These are phyloP conservation scores for Varanus komodoensis DNA, from an alignment of 2,113 vertebrate genomes.

Conservation along the genomic window DNA sequence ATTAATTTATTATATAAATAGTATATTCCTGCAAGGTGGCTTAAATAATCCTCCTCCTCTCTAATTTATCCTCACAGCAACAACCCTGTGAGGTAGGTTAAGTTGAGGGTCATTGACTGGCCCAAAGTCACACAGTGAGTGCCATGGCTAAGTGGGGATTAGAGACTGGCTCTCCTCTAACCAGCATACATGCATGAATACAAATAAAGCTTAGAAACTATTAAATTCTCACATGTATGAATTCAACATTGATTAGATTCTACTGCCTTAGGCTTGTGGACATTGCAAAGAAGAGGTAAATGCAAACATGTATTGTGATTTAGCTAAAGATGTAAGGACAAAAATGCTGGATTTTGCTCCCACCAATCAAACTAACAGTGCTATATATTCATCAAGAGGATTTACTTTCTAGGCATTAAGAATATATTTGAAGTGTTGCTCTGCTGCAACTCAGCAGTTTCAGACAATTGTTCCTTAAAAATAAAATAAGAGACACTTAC, in stretches of 20 bases:
- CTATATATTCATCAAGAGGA: background rate
- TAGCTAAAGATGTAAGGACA: background rate
- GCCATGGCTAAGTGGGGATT: too few relatives aligned
- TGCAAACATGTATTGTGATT: background rate
- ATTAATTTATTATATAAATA: too few relatives aligned
- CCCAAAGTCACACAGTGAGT: too few relatives aligned
- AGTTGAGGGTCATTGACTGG: too few relatives aligned
- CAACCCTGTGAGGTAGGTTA: too few relatives aligned
- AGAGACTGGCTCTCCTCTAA: too few relatives aligned
- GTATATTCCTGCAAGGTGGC: too few relatives aligned
- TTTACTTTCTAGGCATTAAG: background rate
- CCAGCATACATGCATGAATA: too few relatives aligned
- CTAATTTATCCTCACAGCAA: too few relatives aligned
- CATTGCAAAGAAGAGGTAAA: background rate
- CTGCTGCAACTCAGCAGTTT: background rate
- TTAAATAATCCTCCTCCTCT: too few relatives aligned
- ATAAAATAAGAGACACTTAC: background rate
- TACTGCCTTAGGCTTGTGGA: fast-evolving
- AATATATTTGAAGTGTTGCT: background rate
- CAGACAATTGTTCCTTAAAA: background rate
- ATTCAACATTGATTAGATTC: background rate
- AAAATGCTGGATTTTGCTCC: background rate
- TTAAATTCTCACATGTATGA: background rate
- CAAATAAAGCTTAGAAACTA: too few relatives aligned
- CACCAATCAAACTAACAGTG: background rate